Conservation (phyloP, 2,797 vertebrate species). For the Argyrosomus regius region DNA sequence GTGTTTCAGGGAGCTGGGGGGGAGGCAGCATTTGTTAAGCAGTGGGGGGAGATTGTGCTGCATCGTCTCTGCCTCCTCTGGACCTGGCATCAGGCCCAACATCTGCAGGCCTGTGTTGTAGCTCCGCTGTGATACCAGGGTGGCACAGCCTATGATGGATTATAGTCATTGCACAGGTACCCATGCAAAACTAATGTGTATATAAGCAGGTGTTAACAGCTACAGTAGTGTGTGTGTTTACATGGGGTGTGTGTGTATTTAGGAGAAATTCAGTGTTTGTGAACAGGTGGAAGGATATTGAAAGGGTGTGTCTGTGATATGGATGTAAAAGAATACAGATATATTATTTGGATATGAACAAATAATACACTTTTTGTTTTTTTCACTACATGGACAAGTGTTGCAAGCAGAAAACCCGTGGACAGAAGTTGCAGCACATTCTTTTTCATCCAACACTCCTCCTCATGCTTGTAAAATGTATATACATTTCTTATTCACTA, state of each 20-base stretch:
- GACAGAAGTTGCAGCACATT: background rate
- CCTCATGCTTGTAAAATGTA: conserved; percentile 4
- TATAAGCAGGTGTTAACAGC: conserved; percentile 85
- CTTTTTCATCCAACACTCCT: background rate
- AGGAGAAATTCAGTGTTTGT: conserved; percentile 35
- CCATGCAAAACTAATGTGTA: conserved; percentile 85
- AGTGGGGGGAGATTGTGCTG: conserved; percentile 56
- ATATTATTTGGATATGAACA: conserved; percentile 22
- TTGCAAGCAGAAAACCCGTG: background rate
- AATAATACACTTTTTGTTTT: background rate
- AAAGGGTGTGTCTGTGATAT: conserved; percentile 26
- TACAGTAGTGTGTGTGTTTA: conserved; percentile 66
- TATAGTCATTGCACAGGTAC: conserved; percentile 80
- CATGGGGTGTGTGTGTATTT: conserved; percentile 43
- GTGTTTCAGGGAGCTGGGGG: conserved; percentile 46
- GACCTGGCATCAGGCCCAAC: conserved; percentile 78
- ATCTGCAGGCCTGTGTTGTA: conserved; percentile 78
- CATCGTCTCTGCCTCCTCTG: conserved; percentile 62
- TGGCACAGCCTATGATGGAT: conserved; percentile 81
- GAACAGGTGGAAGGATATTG: conserved; percentile 39
- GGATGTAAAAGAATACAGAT: conserved; percentile 38
- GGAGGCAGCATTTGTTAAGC: conserved; percentile 67
- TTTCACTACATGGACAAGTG: background rate
- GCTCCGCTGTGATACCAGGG: conserved; percentile 66
- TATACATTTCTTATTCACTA: background rate